Conservation (phyloP, 2,888 invertebrate species). For the Callinectes sapidus region DNA sequence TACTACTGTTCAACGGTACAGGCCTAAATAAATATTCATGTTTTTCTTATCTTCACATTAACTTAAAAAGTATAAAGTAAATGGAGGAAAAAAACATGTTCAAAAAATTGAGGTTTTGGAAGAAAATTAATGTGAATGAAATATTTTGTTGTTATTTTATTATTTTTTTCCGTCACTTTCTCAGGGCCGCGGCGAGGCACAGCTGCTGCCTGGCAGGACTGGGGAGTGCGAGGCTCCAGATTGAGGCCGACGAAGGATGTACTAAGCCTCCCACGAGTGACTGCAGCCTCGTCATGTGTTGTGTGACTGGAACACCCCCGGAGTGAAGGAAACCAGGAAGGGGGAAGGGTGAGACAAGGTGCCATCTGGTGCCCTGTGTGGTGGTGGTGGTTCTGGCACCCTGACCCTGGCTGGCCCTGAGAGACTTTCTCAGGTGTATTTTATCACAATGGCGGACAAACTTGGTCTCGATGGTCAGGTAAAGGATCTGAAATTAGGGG, state of each 20-base stretch:
- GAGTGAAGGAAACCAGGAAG: not conserved
- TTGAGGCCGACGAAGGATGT: not conserved
- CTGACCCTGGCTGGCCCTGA: not conserved
- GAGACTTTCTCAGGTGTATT: constrained; percentile 2
- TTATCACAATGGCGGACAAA: constrained; percentile 56
- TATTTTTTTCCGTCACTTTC: constrained; percentile 1
- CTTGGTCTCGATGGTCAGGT: constrained; percentile 55
- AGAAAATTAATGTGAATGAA: not conserved
- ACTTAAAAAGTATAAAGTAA: not conserved
- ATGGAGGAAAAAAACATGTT: not conserved
- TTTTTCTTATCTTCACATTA: not conserved
- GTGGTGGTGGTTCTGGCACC: not conserved
- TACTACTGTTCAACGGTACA: not conserved
- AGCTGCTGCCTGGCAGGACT: not conserved
- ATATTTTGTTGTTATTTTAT: constrained; percentile 5
- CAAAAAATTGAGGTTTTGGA: not conserved
- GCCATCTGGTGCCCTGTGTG: constrained; percentile 19
- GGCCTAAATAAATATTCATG: not conserved
- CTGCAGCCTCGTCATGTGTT: not conserved
- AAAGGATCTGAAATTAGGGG: constrained; percentile 62
- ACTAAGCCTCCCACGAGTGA: not conserved
- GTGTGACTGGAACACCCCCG: not conserved
- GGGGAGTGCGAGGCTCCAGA: not conserved
- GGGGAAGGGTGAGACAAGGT: not conserved
- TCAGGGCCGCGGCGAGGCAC: not conserved